Conservation (phyloP, 2,888 invertebrate species). For the Chelonus formosanus region DNA sequence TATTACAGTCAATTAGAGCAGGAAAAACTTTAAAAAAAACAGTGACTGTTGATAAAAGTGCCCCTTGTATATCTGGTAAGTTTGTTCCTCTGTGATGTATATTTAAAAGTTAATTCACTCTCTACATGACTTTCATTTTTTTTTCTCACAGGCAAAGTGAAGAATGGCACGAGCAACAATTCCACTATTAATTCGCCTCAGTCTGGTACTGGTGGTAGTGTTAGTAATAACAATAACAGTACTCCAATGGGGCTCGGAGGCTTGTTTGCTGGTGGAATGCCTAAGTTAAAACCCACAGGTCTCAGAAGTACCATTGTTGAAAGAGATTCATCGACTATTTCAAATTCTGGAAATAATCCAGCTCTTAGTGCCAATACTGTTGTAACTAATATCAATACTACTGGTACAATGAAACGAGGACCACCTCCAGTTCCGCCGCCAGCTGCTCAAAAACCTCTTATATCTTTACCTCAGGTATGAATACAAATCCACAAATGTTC, state of each 20-base stretch:
- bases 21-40: constrained; percentile 85
- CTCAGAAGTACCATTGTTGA: constrained; percentile 53
- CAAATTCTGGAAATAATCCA: constrained; percentile 38
- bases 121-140: not conserved
- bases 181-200: constrained; percentile 3
- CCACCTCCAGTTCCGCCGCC: constrained; percentile 86
- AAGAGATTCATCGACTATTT: constrained; percentile 25
- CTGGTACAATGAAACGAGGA: constrained; percentile 68
- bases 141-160: constrained; percentile 56
- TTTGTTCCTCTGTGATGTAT: constrained; percentile 28
- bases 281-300: constrained; percentile 79
- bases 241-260: constrained; percentile 71
- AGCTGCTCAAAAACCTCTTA: constrained; percentile 71
- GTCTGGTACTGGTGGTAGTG: constrained; percentile 14
- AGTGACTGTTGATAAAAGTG: constrained; percentile 90
- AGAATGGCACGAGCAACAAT: constrained; percentile 57
- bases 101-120: not conserved
- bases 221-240: constrained; percentile 41
- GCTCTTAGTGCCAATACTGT: constrained; percentile 38
- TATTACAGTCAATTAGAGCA: constrained; percentile 84
- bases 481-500: too few species aligned
- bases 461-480: constrained; percentile 68
- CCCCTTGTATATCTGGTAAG: constrained; percentile 78
- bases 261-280: constrained; percentile 84
- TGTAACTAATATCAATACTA: not conserved